These are phyloP conservation scores for Ispidina lecontei DNA, from an alignment of 2,797 vertebrate species.

Conservation along the genomic window DNA sequence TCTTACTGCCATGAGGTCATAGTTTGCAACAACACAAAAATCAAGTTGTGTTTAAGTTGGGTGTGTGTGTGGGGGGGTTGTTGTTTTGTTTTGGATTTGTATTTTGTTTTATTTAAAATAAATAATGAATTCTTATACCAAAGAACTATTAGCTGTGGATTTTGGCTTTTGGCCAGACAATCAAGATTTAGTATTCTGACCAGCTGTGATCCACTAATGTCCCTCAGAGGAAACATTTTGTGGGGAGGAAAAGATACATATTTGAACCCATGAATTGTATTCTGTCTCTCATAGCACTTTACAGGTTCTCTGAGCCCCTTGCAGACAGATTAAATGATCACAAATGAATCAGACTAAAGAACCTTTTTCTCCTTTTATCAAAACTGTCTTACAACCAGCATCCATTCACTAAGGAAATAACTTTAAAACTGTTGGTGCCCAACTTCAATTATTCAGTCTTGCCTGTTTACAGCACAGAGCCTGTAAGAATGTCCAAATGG, in stretches of 20 bases:
- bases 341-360: not conserved
- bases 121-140: slow-evolving; percentile 64
- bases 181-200: slow-evolving; percentile 75
- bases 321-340: slow-evolving; percentile 45
- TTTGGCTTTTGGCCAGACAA: slow-evolving; percentile 72
- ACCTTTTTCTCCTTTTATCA: not conserved
- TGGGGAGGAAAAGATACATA: slow-evolving; percentile 64
- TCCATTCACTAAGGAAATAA: not conserved
- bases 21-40: slow-evolving; percentile 58
- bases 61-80: not conserved
- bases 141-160: slow-evolving; percentile 67
- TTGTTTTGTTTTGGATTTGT: not conserved
- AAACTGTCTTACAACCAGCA: not conserved
- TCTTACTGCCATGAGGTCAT: slow-evolving; percentile 75
- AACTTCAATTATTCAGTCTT: not conserved
- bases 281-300: slow-evolving; percentile 36
- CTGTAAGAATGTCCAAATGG: not conserved
- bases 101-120: not conserved
- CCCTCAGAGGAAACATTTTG: slow-evolving; percentile 72
- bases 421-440: not conserved
- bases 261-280: slow-evolving; percentile 53
- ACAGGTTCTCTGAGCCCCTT: slow-evolving; percentile 18
- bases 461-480: not conserved
- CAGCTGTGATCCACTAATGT: slow-evolving; percentile 76
- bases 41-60: slow-evolving; percentile 64